Percentiles rank a stretch among this genome's conserved stretches.
phyloP scores from a whole-genome alignment of 2,888 invertebrate genomes.

The Xanthia togata region DNA sequence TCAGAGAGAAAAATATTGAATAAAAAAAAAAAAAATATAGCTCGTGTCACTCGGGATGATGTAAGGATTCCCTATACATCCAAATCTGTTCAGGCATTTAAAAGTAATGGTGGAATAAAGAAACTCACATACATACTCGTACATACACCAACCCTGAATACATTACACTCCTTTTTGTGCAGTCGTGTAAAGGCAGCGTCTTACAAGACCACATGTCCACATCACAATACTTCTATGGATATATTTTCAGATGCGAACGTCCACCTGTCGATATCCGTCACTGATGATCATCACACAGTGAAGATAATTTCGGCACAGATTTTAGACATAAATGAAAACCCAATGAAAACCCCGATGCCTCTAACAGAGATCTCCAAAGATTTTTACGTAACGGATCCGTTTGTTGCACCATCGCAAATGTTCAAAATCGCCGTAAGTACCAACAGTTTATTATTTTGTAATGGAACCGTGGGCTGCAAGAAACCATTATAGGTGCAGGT shows the following conservation, averaged over 20 bases:
- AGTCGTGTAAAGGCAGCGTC: neutral
- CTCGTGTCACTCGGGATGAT: too few species aligned
- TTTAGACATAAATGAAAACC: constrained; percentile 46
- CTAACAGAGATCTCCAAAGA: constrained; percentile 44
- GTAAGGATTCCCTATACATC: too few species aligned
- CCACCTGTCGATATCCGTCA: constrained; percentile 55
- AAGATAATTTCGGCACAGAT: constrained; percentile 47
- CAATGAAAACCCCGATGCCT: constrained; percentile 5
- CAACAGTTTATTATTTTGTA: constrained; percentile 5
- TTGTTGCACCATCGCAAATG: constrained; percentile 54
- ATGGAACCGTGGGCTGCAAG: neutral
- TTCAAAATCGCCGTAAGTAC: constrained; percentile 65
- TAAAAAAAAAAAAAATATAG: too few species aligned
- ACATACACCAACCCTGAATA: too few species aligned
- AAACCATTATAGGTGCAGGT: too few species aligned
- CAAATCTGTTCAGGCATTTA: too few species aligned
- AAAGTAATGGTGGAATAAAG: too few species aligned
- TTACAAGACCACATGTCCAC: neutral
- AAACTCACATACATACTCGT: too few species aligned
- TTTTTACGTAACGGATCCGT: constrained; percentile 58
- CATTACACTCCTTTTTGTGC: too few species aligned
- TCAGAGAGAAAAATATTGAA: neutral
- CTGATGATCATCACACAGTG: constrained; percentile 53
- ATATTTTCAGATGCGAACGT: constrained; percentile 55
- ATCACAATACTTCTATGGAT: neutral